Evolutionary conservation across 2,113 vertebrate species (phyloP).

Genomic region (Gymnobelideus leadbeateri): DNA sequence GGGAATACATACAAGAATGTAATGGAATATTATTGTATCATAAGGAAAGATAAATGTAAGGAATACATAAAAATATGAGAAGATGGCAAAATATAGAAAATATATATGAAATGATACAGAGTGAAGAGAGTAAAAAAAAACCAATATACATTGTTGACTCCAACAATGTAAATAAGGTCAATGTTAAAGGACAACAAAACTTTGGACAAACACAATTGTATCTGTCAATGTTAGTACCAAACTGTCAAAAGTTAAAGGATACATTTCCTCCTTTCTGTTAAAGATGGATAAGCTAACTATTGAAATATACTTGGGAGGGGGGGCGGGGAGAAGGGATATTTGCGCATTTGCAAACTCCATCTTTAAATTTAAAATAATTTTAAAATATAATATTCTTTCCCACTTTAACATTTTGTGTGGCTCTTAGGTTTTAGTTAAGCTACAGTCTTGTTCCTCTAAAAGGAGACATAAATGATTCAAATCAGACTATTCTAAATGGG

Average conservation of each 20-base stretch:
- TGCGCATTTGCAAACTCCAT: background rate
- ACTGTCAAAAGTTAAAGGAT: background rate
- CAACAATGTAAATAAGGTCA: background rate
- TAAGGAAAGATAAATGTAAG: background rate
- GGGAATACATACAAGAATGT: background rate
- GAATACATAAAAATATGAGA: background rate
- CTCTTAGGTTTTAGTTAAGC: background rate
- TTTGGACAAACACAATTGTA: background rate
- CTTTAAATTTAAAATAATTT: background rate
- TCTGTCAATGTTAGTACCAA: background rate
- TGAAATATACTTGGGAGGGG: background rate
- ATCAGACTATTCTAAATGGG: constrained; percentile 47
- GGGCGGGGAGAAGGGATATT: background rate
- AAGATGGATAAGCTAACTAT: background rate
- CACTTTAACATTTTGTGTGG: background rate
- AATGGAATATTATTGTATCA: background rate
- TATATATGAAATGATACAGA: background rate
- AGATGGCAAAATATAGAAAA: background rate
- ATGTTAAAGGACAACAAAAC: background rate
- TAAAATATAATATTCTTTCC: too few species aligned
- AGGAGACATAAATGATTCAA: constrained; percentile 1
- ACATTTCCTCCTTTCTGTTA: background rate
- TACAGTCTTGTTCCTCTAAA: background rate
- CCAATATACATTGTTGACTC: background rate
- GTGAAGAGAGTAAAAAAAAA: background rate